Evolutionary conservation across 2,888 invertebrate genomes (phyloP).

Genomic region (Clivina fossor): DNA sequence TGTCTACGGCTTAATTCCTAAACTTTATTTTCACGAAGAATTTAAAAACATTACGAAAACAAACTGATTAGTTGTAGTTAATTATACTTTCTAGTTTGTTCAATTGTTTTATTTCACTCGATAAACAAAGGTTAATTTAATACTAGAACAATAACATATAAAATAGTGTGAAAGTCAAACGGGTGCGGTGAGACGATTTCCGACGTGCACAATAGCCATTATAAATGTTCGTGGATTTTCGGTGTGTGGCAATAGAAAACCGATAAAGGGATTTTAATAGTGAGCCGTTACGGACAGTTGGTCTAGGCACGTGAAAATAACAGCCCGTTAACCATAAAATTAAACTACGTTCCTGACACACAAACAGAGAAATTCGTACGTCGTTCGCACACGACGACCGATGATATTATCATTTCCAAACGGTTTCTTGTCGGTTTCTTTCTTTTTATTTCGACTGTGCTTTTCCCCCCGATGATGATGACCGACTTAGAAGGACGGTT

Average conservation of each 20-base stretch:
- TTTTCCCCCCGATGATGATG: too few relatives aligned
- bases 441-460: not conserved
- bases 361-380: constrained; percentile 18
- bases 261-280: constrained; percentile 30
- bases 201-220: constrained; percentile 2
- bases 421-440: not conserved
- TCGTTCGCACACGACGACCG: not conserved
- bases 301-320: constrained; percentile 2
- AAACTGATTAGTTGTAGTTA: too few relatives aligned
- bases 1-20: too few relatives aligned
- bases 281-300: constrained; percentile 22
- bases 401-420: constrained; percentile 3
- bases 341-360: constrained; percentile 1
- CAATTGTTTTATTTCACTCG: too few relatives aligned
- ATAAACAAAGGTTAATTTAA: too few relatives aligned
- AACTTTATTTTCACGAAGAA: too few relatives aligned
- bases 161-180: too few relatives aligned
- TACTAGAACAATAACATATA: too few relatives aligned
- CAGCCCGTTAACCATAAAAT: constrained; percentile 10
- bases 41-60: too few relatives aligned
- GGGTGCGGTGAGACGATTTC: not conserved
- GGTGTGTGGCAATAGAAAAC: constrained; percentile 31
- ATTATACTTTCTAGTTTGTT: too few relatives aligned
- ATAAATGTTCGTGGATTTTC: constrained; percentile 19
- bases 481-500: too few relatives aligned